Conservation (phyloP, 2,113 vertebrate species). For the Ammodramus savannarum region DNA sequence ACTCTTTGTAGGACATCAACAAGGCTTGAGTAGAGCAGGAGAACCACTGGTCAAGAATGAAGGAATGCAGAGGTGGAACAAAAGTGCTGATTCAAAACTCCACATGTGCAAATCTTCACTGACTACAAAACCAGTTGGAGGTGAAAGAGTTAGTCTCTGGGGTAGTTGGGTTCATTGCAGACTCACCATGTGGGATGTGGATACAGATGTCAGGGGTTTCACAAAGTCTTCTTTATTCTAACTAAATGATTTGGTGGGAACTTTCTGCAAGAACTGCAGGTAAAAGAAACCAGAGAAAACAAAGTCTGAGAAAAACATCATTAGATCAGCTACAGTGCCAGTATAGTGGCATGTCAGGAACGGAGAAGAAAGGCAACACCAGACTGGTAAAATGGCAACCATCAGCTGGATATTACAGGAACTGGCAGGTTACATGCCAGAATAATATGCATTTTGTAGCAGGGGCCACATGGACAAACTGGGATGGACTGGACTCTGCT, state of each 20-base stretch:
- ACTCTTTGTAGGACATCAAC: not conserved
- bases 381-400: not conserved
- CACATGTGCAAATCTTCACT: not conserved
- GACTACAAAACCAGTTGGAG: not conserved
- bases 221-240: not conserved
- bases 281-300: not conserved
- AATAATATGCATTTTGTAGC: not conserved
- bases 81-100: not conserved
- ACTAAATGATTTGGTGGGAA: not conserved
- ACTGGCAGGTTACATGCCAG: not conserved
- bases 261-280: not conserved
- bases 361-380: not conserved
- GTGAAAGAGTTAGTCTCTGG: not conserved
- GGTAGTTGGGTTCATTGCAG: not conserved
- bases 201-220: not conserved
- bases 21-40: not conserved
- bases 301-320: not conserved
- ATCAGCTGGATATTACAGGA: not conserved
- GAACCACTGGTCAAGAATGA: not conserved
- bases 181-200: not conserved
- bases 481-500: not conserved
- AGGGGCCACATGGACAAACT: not conserved
- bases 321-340: not conserved
- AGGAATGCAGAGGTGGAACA: not conserved
- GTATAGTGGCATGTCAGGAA: not conserved